A percentile compares a stretch with the other conserved stretches of the same genome.
These are phyloP conservation scores for Terebella lapidaria DNA, from an alignment of 2,888 invertebrate genomes.

Conservation along the genomic window DNA sequence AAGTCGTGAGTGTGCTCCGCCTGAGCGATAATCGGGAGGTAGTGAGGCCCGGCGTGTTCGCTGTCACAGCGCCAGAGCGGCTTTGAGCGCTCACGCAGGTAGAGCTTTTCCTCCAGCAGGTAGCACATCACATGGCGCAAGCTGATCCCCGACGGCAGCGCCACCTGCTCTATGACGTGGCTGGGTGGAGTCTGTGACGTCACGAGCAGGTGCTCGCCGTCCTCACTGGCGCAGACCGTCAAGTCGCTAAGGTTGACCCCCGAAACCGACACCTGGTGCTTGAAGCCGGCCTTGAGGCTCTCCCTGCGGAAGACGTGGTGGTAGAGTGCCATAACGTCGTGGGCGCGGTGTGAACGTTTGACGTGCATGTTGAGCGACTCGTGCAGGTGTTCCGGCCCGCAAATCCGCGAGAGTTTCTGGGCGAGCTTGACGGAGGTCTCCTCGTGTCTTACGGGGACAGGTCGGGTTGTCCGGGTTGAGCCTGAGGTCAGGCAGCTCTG, in stretches of 20 bases:
- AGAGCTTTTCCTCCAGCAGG: background rate
- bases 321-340: background rate
- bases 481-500: background rate
- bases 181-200: no score
- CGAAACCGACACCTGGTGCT: background rate
- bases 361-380: background rate
- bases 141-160: background rate
- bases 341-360: background rate
- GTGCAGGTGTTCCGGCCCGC: background rate
- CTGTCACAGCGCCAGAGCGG: background rate
- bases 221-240: background rate
- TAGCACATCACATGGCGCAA: background rate
- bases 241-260: background rate
- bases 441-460: constrained; percentile 1
- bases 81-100: background rate
- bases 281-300: background rate
- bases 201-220: background rate
- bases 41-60: background rate
- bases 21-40: background rate
- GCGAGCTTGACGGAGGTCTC: background rate
- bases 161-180: background rate
- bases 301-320: background rate
- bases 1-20: background rate
- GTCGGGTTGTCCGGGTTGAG: background rate
- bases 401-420: constrained; percentile 1